Base-by-base conservation (phyloP, 2,888 invertebrate genomes). In the Molanna angustata region DNA sequence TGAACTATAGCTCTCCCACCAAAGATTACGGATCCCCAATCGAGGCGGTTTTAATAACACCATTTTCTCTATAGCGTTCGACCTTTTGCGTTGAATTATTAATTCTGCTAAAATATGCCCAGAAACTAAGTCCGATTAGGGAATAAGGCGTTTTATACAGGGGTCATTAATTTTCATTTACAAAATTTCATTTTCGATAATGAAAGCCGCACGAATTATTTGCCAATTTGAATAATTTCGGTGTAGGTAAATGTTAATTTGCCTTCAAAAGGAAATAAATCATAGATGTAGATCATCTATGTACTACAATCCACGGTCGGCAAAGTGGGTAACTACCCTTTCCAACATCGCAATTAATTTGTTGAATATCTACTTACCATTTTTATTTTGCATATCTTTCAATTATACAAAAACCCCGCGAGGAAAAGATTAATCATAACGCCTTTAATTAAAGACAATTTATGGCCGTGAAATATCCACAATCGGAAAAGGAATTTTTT, bases 151-250 rank as follows among this genome's bases (percentile, higher is more conserved):
- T 31, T 49, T n/a, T 20, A 41, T 2, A 21, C 13, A 42, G 11
- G 32, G 32, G 49, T 49, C 41, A 32, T 41, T 41, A 33, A 49
- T 49, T 49, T 41, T 41, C 49, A 49, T 49, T 27, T 43, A 27
- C 7, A 17, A n/a, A 43, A 43, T 43, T 43, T 43, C 7, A 31
- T 43, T 43, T 40, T 49, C 41, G 49, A 41, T 49, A 41, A 32
- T 19, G 14, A 17, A 18, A 17, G 31, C 31, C 20, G 13, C 41
- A 41, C 41, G 21, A 41, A 41, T 19, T 20, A 41, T 41, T 20
- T 41, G 41, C 39, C 18, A 21, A 41, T 41, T 41, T 41, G 21
- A 41, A 41, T 41, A 41, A 41, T 17, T 17, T 41, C 20, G 7
- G 13, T 41, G 21, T 18, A 21, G 41, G 41, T 16, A 39, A 39